phyloP scores from a whole-genome alignment of 2,113 vertebrate genomes.

The Sterrhoptilus dennistouni region DNA sequence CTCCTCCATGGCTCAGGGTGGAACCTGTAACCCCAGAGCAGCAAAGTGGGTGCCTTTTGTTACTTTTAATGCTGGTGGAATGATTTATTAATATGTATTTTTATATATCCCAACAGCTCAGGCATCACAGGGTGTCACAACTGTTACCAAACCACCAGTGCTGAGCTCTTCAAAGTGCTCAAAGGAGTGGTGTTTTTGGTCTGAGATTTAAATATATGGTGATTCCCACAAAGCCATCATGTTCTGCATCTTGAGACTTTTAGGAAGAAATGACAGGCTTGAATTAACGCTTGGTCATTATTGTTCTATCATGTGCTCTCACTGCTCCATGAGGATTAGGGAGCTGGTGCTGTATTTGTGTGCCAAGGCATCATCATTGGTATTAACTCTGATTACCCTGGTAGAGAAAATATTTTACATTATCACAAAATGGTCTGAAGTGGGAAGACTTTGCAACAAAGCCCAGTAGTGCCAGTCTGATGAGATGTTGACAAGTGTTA shows the following conservation, averaged over 20 bases:
- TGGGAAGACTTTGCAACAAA: neutral
- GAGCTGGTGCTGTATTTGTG: neutral
- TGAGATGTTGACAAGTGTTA: neutral
- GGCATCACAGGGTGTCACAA: neutral
- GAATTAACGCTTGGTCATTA: neutral
- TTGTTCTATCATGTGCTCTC: neutral
- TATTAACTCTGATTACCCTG: slow-evolving; percentile 7
- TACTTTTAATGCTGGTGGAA: neutral
- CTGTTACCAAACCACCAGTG: neutral
- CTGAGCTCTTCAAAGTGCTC: neutral
- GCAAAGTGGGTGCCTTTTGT: neutral
- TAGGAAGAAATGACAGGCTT: neutral
- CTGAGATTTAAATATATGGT: neutral
- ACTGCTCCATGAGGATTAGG: neutral
- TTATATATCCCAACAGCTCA: neutral
- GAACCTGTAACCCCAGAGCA: neutral
- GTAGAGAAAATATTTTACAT: neutral
- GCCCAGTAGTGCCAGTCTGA: neutral
- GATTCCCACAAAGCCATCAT: neutral
- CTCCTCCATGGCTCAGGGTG: fast-evolving
- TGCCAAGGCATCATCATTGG: neutral
- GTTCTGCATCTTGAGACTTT: neutral
- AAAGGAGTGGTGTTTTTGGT: neutral
- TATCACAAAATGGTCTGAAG: neutral
- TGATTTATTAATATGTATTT: neutral